These are phyloP conservation scores for Podarcis muralis DNA, from an alignment of 2,113 vertebrate genomes.

Conservation along the genomic window DNA sequence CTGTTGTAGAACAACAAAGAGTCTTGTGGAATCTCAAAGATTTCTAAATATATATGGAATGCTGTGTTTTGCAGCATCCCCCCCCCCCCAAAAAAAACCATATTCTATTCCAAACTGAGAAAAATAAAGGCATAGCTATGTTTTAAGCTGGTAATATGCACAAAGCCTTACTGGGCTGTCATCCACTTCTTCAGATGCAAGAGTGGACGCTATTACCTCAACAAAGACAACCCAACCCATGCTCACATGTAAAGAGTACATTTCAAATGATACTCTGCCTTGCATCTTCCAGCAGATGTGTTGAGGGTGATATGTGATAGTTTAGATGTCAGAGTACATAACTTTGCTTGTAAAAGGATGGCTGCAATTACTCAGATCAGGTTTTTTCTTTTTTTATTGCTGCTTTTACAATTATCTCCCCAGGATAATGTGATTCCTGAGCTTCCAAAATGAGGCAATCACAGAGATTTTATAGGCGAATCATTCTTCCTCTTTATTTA, in stretches of 20 bases:
- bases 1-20: not conserved
- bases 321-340: slow-evolving; percentile 28
- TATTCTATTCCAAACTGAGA: too few relatives aligned
- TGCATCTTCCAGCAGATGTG: slow-evolving; percentile 21
- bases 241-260: slow-evolving; percentile 45
- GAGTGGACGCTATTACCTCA: not conserved
- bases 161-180: too few relatives aligned
- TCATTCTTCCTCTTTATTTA: not conserved
- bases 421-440: not conserved
- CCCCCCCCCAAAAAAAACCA: too few relatives aligned
- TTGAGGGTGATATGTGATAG: not conserved
- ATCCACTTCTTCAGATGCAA: not conserved
- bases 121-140: too few relatives aligned
- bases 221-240: not conserved
- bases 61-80: too few relatives aligned
- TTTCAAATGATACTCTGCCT: slow-evolving; percentile 23
- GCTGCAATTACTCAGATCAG: not conserved
- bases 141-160: too few relatives aligned
- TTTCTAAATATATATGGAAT: not conserved
- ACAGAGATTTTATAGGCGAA: not conserved
- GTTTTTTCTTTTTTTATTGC: not conserved
- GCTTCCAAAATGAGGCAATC: not conserved
- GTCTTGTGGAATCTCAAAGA: not conserved
- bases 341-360: not conserved
- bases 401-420: not conserved